Evolutionary conservation across 2,797 vertebrate genomes (phyloP).

Genomic region (Poeciliopsis gracilis): DNA sequence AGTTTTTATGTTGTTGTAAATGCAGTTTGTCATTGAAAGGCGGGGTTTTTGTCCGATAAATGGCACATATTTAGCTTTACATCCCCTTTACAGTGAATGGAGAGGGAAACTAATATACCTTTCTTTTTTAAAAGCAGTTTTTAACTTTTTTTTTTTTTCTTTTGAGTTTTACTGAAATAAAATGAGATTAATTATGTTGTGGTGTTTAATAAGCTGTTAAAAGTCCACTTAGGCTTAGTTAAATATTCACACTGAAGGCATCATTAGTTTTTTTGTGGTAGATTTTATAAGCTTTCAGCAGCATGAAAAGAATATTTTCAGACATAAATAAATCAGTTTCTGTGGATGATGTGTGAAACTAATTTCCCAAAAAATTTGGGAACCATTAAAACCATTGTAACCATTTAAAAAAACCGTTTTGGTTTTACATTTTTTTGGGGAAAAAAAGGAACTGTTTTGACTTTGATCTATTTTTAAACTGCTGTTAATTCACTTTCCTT

Average conservation of each 20-base stretch:
- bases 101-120: not conserved
- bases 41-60: slow-evolving; percentile 26
- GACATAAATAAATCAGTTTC: not conserved
- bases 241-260: not conserved
- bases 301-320: not conserved
- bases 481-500: not conserved
- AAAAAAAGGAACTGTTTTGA: not conserved
- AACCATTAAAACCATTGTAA: not conserved
- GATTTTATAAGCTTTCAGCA: not conserved
- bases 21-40: not conserved
- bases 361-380: not conserved
- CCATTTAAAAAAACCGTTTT: too few relatives aligned
- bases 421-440: not conserved
- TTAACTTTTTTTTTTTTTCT: not conserved
- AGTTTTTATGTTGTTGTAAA: not conserved
- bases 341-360: not conserved
- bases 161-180: not conserved
- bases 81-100: not conserved
- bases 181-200: not conserved
- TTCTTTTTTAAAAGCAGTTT: not conserved
- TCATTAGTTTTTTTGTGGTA: not conserved
- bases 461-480: not conserved
- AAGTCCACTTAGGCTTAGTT: not conserved
- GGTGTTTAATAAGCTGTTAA: not conserved
- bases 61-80: slow-evolving; percentile 8